Conservation (phyloP, 2,797 vertebrate genomes). For the Acanthurus leucopareius region DNA sequence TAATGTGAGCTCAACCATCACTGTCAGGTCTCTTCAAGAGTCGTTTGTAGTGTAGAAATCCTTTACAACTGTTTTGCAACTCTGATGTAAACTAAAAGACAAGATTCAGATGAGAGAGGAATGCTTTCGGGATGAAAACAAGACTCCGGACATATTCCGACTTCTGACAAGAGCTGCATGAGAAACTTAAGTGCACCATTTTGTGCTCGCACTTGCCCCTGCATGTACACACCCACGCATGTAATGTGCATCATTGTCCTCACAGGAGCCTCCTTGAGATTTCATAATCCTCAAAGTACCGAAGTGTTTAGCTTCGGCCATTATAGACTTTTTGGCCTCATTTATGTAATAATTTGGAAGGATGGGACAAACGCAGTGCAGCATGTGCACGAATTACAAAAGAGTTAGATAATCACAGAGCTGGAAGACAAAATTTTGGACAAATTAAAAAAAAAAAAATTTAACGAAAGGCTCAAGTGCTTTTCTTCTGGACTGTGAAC, state of each 20-base stretch:
- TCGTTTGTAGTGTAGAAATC: constrained; percentile 16
- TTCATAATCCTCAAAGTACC: constrained; percentile 48
- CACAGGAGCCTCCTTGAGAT: constrained; percentile 24
- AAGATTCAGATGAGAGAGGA: constrained; percentile 58
- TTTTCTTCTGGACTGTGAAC: neutral
- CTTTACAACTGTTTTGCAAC: constrained; percentile 35
- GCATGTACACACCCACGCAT: constrained; percentile 70
- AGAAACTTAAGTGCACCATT: constrained; percentile 52
- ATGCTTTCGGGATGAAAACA: constrained; percentile 35
- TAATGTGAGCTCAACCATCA: constrained; percentile 18
- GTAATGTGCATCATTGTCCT: constrained; percentile 47
- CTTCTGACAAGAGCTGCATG: constrained; percentile 19
- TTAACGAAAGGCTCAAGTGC: neutral
- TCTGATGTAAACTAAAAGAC: constrained; percentile 33
- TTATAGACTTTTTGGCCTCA: constrained; percentile 29
- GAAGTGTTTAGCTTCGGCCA: constrained; percentile 10
- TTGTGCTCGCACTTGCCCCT: constrained; percentile 69
- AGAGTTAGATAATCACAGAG: constrained; percentile 15
- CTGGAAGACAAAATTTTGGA: neutral
- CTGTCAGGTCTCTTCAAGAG: neutral
- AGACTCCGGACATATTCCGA: constrained; percentile 16
- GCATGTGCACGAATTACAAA: constrained; percentile 7
- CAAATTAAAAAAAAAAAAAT: neutral
- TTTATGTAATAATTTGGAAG: constrained; percentile 10
- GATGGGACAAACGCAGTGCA: neutral